These are phyloP conservation scores for Gryllus longicercus DNA, from an alignment of 2,888 invertebrate species.

Conservation along the genomic window DNA sequence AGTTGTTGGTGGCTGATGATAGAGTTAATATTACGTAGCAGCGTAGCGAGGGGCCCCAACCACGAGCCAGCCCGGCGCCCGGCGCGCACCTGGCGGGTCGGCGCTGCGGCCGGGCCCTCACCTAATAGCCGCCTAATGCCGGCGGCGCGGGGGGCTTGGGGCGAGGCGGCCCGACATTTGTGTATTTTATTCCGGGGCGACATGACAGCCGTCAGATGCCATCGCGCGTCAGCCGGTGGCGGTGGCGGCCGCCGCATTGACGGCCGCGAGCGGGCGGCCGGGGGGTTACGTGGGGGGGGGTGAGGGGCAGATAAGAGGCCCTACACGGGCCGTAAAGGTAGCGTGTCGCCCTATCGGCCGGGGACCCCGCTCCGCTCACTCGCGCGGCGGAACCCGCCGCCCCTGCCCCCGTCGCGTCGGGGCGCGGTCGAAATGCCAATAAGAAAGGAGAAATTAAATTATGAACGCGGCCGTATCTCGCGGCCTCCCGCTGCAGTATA, in stretches of 20 bases:
- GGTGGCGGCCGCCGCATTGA: background rate
- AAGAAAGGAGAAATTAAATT: background rate
- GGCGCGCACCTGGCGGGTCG: no score
- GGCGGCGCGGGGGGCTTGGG: background rate
- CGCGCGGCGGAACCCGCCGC: background rate
- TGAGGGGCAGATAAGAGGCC: background rate
- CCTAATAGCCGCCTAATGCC: no score
- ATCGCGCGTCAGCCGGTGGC: background rate
- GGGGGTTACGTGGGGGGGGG: background rate
- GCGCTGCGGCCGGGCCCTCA: no score
- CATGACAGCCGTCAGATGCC: conserved; percentile 17
- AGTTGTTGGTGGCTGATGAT: no score
- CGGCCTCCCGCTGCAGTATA: background rate
- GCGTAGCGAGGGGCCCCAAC: no score
- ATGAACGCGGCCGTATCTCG: background rate
- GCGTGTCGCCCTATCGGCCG: conserved; percentile 6
- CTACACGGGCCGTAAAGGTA: conserved; percentile 6
- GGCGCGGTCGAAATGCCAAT: background rate
- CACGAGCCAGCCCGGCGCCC: no score
- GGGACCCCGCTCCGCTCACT: background rate
- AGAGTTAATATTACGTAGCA: no score
- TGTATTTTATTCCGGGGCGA: background rate
- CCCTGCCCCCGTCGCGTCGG: background rate
- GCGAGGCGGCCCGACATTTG: background rate
- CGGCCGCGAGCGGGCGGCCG: background rate